Base-by-base conservation (phyloP, 92 coral and sea anemone genomes). In the Heteractis magnifica region DNA sequence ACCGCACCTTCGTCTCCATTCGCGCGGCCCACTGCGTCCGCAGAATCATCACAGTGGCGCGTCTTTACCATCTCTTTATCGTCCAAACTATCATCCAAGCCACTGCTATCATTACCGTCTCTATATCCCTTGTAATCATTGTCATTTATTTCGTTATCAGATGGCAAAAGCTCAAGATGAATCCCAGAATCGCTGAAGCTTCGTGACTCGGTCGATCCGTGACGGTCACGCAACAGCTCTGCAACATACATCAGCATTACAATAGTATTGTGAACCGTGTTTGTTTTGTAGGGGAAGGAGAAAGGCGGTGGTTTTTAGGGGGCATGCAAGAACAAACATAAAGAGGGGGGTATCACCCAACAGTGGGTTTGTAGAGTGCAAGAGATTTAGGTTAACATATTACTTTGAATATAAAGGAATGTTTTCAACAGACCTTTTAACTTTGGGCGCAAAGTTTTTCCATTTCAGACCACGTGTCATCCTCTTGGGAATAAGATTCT, bases 101-200 rank as follows among this genome's bases (percentile, higher is more conserved):
- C 70, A 62, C 12, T 9, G 26, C 26, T n/a, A 13, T 55, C 59
- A 55, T 55, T 13, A 62, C 26, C 70, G 10, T 62, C 70, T 18
- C 70, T 6, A n/a, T 62, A 6, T 11, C 52, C 83, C 74, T 80
- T 71, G 65, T 65, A 44, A 15, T 77, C 82, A 72, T n/a, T 52
- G 49, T 88, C 90, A 8, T 79, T 74, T 51, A 83, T 71, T 11
- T 82, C 87, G 20, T 70, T 60, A 15, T 86, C 91, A 13, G 56
- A 50, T 58, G 60, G 9, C 11, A 78, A 56, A 53, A 89, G 91
- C 75, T 93, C 98, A 6, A 93, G 90, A 64, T 90, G 95, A 52
- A 94, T 86, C n/a, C 93, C 98, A 49, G 95, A 94, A 79, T 91
- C 95, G 81, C 92, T 89, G 74, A 91, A 89, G 18, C 77, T 72